Percentiles rank a stretch among this genome's conserved stretches.
Evolutionary conservation across 2,113 vertebrate genomes (phyloP).

Genomic region (Paraplagusia blochii): DNA sequence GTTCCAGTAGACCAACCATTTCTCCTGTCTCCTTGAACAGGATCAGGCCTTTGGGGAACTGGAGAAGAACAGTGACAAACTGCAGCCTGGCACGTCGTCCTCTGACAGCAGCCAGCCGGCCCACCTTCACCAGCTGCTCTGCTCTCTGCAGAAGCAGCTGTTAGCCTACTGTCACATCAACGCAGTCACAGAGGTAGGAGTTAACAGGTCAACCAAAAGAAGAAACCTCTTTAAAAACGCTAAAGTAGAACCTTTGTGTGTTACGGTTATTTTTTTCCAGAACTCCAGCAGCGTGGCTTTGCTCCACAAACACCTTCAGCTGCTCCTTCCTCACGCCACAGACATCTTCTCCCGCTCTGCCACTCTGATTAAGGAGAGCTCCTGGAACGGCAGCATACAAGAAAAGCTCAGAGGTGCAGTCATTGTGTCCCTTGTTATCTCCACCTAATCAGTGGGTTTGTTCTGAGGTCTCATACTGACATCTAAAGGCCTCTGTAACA

Average conservation of each 20-base stretch:
- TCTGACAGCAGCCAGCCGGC: conserved; percentile 96
- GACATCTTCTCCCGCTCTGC: conserved; percentile 94
- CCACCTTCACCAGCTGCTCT: conserved; percentile 94
- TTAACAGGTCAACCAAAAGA: no score
- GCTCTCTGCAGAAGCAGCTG: conserved; percentile 94
- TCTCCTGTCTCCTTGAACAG: conserved; percentile 58
- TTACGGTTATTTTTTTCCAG: conserved; percentile 69
- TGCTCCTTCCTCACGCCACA: conserved; percentile 93
- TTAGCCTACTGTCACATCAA: conserved; percentile 96
- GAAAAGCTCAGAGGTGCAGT: conserved; percentile 88
- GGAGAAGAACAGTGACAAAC: conserved; percentile 98
- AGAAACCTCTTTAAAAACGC: no score
- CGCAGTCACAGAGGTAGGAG: conserved; percentile 84
- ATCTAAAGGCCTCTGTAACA: no score
- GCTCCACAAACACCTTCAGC: conserved; percentile 96
- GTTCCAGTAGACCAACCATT: neutral
- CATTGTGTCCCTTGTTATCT: no score
- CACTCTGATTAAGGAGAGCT: conserved; percentile 88
- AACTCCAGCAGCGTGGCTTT: conserved; percentile 96
- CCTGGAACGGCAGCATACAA: conserved; percentile 91
- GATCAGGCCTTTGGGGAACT: conserved; percentile 97
- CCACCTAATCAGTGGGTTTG: no score
- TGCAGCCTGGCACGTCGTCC: conserved; percentile 86
- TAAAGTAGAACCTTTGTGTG: no score
- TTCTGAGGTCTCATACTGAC: no score